Conservation (phyloP, 1,140 invertebrate genomes). For the Eriosoma lanigerum region DNA sequence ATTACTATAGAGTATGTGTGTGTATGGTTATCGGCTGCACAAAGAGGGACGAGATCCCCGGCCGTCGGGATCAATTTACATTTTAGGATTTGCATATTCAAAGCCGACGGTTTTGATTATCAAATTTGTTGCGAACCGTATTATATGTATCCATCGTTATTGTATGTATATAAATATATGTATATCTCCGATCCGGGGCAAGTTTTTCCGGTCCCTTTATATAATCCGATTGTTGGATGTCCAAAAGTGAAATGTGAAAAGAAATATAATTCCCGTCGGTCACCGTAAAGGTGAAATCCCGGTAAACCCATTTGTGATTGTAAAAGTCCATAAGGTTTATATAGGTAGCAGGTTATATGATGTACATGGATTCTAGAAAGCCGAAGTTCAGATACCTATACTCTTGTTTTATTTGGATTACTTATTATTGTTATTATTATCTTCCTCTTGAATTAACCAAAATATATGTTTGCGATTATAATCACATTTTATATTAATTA, state of each 20-base stretch:
- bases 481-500: too few relatives aligned
- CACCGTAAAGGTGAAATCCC: neutral
- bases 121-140: slow-evolving; percentile 21
- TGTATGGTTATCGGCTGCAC: slow-evolving; percentile 36
- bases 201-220: slow-evolving; percentile 29
- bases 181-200: neutral
- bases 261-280: neutral
- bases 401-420: too few relatives aligned
- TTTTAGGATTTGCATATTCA: slow-evolving; percentile 48
- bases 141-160: slow-evolving; percentile 26
- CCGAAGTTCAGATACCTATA: too few relatives aligned
- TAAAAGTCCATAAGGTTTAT: neutral
- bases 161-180: neutral
- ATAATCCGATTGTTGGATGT: slow-evolving; percentile 11
- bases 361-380: too few relatives aligned
- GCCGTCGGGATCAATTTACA: slow-evolving; percentile 47
- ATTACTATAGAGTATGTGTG: slow-evolving; percentile 17
- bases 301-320: neutral
- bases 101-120: slow-evolving; percentile 18
- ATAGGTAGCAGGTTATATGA: too few relatives aligned
- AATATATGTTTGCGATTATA: too few relatives aligned
- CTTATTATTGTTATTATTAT: too few relatives aligned
- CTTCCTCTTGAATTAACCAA: too few relatives aligned
- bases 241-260: neutral
- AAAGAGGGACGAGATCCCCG: slow-evolving; percentile 18